Evolutionary conservation across 2,797 vertebrate species (phyloP).

Genomic region (Syngnathus acus): DNA sequence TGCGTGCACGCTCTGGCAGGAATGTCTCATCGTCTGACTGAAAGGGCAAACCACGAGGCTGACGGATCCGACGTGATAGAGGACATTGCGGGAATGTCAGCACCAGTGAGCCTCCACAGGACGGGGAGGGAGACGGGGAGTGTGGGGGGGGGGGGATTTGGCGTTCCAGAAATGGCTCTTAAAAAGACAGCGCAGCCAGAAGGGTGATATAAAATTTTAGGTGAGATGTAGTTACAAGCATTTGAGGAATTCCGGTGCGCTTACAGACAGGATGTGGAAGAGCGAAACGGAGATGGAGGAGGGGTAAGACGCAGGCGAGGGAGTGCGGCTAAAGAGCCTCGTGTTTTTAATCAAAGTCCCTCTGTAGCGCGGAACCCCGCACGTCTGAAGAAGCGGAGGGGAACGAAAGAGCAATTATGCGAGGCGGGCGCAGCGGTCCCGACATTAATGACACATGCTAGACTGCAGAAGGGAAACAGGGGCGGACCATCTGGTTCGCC

Average conservation of each 20-base stretch:
- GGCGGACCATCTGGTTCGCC: slow-evolving; percentile 32
- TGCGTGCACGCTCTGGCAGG: slow-evolving; percentile 3
- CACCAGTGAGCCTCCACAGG: neutral
- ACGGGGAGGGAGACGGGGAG: neutral
- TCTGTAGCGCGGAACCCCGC: slow-evolving; percentile 58
- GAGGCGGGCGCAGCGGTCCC: slow-evolving; percentile 47
- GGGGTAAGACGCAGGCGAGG: slow-evolving; percentile 6
- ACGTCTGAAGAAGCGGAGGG: slow-evolving; percentile 55
- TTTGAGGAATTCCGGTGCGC: slow-evolving; percentile 44
- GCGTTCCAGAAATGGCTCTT: slow-evolving; percentile 10
- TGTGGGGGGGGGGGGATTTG: neutral
- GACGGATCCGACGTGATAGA: slow-evolving; percentile 14
- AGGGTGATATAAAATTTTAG: slow-evolving; percentile 27
- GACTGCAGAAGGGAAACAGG: slow-evolving; percentile 56
- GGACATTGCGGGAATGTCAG: slow-evolving; percentile 9
- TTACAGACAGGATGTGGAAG: slow-evolving; percentile 45
- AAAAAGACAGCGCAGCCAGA: slow-evolving; percentile 2
- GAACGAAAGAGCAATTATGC: slow-evolving; percentile 67
- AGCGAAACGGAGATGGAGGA: slow-evolving; percentile 20
- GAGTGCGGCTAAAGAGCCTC: slow-evolving; percentile 45
- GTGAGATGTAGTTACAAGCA: slow-evolving; percentile 33
- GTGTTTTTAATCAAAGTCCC: slow-evolving; percentile 66
- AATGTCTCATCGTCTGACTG: slow-evolving; percentile 11
- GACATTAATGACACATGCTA: slow-evolving; percentile 60
- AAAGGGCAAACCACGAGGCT: slow-evolving; percentile 17